Percentiles rank a stretch among this genome's conserved stretches.
Evolutionary conservation across 2,888 invertebrate species (phyloP).

Genomic region (Monopis laevigella): DNA sequence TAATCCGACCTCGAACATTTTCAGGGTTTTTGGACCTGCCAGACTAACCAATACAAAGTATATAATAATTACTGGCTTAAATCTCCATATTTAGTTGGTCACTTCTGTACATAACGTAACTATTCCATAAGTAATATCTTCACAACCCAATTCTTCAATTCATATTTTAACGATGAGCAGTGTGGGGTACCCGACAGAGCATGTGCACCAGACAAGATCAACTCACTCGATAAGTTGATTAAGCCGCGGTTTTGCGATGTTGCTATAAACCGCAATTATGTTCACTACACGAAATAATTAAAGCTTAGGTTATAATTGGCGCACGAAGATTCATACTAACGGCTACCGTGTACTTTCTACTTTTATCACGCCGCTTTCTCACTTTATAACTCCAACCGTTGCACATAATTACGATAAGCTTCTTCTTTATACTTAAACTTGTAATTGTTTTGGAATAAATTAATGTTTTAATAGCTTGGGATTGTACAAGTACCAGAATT

Average conservation of each 20-base stretch:
- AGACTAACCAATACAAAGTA: too few species aligned
- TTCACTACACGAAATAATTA: conserved; percentile 29
- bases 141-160: too few species aligned
- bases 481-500: too few species aligned
- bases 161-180: too few species aligned
- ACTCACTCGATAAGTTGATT: conserved; percentile 24
- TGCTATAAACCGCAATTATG: conserved; percentile 36
- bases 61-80: too few species aligned
- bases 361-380: not conserved
- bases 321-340: conserved; percentile 17
- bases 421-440: not conserved
- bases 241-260: conserved; percentile 24
- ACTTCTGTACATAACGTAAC: too few species aligned
- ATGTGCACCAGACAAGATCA: conserved; percentile 19
- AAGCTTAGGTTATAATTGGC: conserved; percentile 28
- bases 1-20: too few species aligned
- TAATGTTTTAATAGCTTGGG: too few species aligned
- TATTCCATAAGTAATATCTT: too few species aligned
- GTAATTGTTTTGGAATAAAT: conserved; percentile 1
- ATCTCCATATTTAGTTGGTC: too few species aligned
- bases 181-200: too few species aligned
- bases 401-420: not conserved
- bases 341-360: conserved; percentile 1
- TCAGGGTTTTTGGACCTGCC: too few species aligned
- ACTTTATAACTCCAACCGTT: not conserved